Base-by-base conservation (phyloP, 1,140 invertebrate species). In the Oreohelix idahoensis region DNA sequence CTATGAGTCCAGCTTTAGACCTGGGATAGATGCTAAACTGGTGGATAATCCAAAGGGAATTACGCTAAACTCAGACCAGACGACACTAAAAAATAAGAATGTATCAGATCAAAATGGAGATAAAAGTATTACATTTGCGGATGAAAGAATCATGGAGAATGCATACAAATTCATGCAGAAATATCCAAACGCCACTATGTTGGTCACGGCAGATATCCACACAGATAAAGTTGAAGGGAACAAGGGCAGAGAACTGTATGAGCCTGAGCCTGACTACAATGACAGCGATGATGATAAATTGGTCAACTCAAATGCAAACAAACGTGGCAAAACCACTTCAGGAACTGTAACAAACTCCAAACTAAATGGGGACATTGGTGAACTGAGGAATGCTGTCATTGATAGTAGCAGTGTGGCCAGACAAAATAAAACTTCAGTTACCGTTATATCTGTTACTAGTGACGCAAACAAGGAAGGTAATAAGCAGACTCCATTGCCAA, bases 1-100 rank as follows among this genome's bases (percentile, higher is more conserved):
- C 8, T 90, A 88, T 85, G 90, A 91, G 79, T 92, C 91, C 11
- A 92, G 91, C 86, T 92, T 92, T 84, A 71, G 90, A 84, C 91
- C 91, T 53, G 89, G 89, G 15, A 88, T 84, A 71, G 87, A 86
- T 76, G 90, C 90, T 26, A 87, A 87, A 83, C 73, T 91, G 69
- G 87, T 77, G 4, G 85, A 89, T 35, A 86, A 88, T 36, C 71
- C 36, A 32, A 2, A 36, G 15, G 32, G 38, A 71, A 10, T 10
- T 17, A 26, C 32, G 10, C 69, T 36, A 35, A 71, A 36, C 38
- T 17, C 26, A 17, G 45, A 71, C 23, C 63, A 66, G n/a, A 66
- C 29, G 1, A 23, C 26, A 13, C 2, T 58, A 5, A 66, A 32
- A 32, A 35, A 66, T 32, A 74, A 45, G 26, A 75, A 35, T 32